A percentile compares a stretch with the other conserved stretches of the same genome.
Evolutionary conservation across 2,797 vertebrate species (phyloP).

Genomic region (Sandelia bainsii): DNA sequence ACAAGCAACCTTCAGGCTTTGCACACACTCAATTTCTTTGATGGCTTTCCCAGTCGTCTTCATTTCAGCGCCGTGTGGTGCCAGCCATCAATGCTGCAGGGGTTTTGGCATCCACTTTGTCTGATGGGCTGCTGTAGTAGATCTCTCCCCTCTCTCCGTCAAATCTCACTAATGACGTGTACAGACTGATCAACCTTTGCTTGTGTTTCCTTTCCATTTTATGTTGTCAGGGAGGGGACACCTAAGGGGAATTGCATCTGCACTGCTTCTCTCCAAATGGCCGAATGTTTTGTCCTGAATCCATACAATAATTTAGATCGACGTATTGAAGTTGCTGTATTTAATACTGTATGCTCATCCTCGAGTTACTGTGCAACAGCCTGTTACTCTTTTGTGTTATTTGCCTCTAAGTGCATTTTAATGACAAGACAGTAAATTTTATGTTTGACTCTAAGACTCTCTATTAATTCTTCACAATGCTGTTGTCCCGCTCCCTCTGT

Average conservation of each 20-base stretch:
- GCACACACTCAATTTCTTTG: constrained; percentile 1
- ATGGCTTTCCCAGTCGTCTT: constrained; percentile 30
- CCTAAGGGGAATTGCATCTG: constrained; percentile 41
- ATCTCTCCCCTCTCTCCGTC: constrained; percentile 24
- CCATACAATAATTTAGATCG: constrained; percentile 32
- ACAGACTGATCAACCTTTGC: constrained; percentile 60
- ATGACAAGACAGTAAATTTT: constrained; percentile 33
- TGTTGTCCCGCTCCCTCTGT: constrained; percentile 3
- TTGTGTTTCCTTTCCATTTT: constrained; percentile 36
- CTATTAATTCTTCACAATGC: constrained; percentile 29
- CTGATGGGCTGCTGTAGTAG: constrained; percentile 34
- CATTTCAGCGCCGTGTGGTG: constrained; percentile 34
- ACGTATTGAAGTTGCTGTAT: constrained; percentile 11
- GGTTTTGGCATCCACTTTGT: constrained; percentile 56
- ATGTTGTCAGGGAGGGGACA: constrained; percentile 38
- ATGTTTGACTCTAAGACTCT: constrained; percentile 12
- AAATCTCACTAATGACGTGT: constrained; percentile 66
- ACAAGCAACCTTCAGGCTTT: constrained; percentile 9
- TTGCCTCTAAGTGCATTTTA: constrained; percentile 45
- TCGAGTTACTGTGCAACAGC: constrained; percentile 10
- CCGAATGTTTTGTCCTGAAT: constrained; percentile 37
- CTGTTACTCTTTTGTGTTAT: constrained; percentile 32
- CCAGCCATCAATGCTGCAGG: constrained; percentile 52
- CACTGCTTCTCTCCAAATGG: constrained; percentile 20
- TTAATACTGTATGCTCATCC: constrained; percentile 13